phyloP scores from a whole-genome alignment of 2,888 invertebrate species.

The Agrotis puta region DNA sequence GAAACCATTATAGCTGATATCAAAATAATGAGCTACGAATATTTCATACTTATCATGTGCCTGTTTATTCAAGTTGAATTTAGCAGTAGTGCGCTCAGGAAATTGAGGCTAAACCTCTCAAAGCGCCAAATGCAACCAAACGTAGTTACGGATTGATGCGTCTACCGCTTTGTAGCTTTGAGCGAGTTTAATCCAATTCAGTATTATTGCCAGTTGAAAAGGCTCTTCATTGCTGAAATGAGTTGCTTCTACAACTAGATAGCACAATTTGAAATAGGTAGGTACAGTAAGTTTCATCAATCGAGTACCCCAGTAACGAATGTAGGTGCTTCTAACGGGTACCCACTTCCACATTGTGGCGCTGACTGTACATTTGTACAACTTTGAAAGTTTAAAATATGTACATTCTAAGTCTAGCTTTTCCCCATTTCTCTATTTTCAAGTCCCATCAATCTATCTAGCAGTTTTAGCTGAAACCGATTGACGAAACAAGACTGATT shows the following conservation, averaged over 20 bases:
- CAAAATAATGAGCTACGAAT: slow-evolving; percentile 1
- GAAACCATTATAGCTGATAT: background rate
- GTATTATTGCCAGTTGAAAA: background rate
- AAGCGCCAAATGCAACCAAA: background rate
- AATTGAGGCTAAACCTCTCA: slow-evolving; percentile 11
- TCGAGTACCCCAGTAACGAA: too few species aligned
- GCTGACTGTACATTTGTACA: too few species aligned
- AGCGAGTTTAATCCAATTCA: background rate
- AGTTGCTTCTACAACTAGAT: slow-evolving; percentile 2
- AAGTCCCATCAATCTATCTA: too few species aligned
- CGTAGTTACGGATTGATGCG: background rate
- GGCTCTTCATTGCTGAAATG: background rate
- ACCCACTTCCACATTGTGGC: too few species aligned
- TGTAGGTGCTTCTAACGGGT: too few species aligned
- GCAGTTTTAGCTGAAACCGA: too few species aligned
- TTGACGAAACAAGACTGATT: too few species aligned
- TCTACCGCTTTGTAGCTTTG: slow-evolving; percentile 18
- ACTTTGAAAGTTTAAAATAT: too few species aligned
- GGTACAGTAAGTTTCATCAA: too few species aligned
- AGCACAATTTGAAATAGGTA: too few species aligned
- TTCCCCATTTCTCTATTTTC: too few species aligned
- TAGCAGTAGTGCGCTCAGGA: background rate
- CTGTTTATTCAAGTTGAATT: slow-evolving; percentile 7
- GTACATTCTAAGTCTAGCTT: too few species aligned
- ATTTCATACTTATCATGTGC: background rate